These are phyloP conservation scores for Chloroceryle aenea DNA, from an alignment of 2,113 vertebrate genomes.

Conservation along the genomic window DNA sequence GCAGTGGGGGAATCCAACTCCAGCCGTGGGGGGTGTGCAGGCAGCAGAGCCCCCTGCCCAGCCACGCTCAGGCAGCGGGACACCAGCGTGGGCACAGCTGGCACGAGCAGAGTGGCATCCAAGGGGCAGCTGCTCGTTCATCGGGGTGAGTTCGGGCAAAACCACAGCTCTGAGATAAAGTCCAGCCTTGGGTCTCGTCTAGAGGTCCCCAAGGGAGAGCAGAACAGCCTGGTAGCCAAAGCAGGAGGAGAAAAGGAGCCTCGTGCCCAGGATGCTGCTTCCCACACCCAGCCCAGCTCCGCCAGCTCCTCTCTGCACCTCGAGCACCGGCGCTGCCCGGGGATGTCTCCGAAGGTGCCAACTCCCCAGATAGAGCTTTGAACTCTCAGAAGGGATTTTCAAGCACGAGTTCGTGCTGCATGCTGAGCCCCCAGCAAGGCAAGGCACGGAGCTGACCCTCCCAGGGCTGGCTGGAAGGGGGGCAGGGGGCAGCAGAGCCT, in stretches of 20 bases:
- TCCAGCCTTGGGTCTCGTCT: not conserved
- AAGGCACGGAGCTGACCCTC: not conserved
- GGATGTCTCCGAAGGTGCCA: accelerated
- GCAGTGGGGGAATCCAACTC: not conserved
- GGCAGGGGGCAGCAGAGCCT: not conserved
- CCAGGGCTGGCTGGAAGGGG: not conserved
- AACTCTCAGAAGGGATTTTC: not conserved
- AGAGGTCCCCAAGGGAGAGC: not conserved
- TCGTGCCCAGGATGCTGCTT: not conserved
- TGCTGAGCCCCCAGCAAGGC: accelerated
- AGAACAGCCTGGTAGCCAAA: not conserved
- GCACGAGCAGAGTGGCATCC: too few species aligned
- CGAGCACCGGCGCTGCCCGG: not conserved
- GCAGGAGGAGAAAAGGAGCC: not conserved
- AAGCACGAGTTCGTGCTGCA: not conserved
- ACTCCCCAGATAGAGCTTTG: accelerated
- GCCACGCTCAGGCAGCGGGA: not conserved
- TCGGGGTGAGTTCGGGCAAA: not conserved
- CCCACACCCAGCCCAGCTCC: not conserved
- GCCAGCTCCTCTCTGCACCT: not conserved
- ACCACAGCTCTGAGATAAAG: accelerated
- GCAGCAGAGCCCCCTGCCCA: not conserved
- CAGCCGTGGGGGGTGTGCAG: not conserved
- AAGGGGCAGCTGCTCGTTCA: too few species aligned
- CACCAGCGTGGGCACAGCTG: too few species aligned